Percentiles rank a stretch among this genome's conserved stretches.
These are phyloP conservation scores for Ornithoptera alexandrae DNA, from an alignment of 2,888 invertebrate species.

Conservation along the genomic window DNA sequence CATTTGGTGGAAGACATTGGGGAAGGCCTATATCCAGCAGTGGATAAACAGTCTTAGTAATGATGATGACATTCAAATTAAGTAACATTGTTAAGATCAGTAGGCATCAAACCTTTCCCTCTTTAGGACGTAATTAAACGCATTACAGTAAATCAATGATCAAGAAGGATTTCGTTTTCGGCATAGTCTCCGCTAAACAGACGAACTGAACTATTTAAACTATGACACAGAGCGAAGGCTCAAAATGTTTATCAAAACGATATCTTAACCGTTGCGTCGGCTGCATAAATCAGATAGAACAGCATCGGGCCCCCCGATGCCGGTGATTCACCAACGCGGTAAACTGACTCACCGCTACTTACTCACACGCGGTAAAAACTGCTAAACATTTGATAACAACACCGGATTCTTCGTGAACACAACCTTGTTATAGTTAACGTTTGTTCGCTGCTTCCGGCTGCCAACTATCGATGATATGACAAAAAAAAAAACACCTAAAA, in stretches of 20 bases:
- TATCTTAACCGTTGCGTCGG: slow-evolving; percentile 15
- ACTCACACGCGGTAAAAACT: slow-evolving; percentile 49
- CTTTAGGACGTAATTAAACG: too few species aligned
- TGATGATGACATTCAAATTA: too few species aligned
- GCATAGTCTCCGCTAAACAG: not conserved
- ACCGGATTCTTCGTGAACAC: slow-evolving; percentile 40
- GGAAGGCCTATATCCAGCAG: too few species aligned
- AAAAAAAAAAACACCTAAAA: not conserved
- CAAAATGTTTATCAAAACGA: not conserved
- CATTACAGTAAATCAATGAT: too few species aligned
- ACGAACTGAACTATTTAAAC: not conserved
- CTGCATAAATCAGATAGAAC: slow-evolving; percentile 19
- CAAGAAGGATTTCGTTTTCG: too few species aligned
- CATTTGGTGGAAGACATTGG: too few species aligned
- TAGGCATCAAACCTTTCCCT: too few species aligned
- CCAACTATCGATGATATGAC: not conserved
- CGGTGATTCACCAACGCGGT: slow-evolving; percentile 33
- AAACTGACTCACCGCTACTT: slow-evolving; percentile 47
- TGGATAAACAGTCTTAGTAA: too few species aligned
- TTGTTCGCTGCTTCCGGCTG: slow-evolving; percentile 15
- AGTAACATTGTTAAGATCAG: too few species aligned
- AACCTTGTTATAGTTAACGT: slow-evolving; percentile 39
- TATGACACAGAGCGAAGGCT: not conserved
- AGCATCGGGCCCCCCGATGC: slow-evolving; percentile 19
- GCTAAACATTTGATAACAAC: slow-evolving; percentile 50